Conservation (phyloP, 2,113 vertebrate species). For the Motacilla tschutschensis region DNA sequence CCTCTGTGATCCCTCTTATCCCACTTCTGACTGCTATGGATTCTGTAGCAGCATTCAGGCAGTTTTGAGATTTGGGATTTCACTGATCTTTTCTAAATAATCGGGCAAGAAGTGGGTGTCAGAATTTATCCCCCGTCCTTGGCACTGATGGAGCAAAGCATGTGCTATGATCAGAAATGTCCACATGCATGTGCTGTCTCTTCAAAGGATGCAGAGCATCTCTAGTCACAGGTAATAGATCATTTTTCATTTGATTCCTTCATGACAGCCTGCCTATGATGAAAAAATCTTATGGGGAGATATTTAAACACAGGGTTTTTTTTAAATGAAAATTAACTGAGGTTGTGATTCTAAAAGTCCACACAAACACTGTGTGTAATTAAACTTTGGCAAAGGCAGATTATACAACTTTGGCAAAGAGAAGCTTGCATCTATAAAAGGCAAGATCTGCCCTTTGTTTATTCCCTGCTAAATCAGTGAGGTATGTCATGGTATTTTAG, state of each 20-base stretch:
- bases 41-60: not conserved
- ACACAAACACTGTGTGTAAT: conserved; percentile 18
- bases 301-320: not conserved
- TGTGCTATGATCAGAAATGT: not conserved
- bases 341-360: not conserved
- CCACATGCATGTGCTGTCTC: not conserved
- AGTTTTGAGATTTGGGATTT: not conserved
- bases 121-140: not conserved
- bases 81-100: not conserved
- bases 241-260: not conserved
- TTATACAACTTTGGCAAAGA: conserved; percentile 29
- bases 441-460: conserved; percentile 71
- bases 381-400: conserved; percentile 38
- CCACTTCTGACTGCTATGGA: not conserved
- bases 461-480: conserved; percentile 64
- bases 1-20: not conserved
- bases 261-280: not conserved
- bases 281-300: not conserved
- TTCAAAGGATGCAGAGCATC: not conserved
- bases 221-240: not conserved
- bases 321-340: not conserved
- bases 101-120: not conserved
- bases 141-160: not conserved
- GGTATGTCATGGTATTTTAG: conserved; percentile 67
- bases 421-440: conserved; percentile 72